phyloP scores from a whole-genome alignment of 2,113 vertebrate genomes.

The Poeciliopsis prolifica region DNA sequence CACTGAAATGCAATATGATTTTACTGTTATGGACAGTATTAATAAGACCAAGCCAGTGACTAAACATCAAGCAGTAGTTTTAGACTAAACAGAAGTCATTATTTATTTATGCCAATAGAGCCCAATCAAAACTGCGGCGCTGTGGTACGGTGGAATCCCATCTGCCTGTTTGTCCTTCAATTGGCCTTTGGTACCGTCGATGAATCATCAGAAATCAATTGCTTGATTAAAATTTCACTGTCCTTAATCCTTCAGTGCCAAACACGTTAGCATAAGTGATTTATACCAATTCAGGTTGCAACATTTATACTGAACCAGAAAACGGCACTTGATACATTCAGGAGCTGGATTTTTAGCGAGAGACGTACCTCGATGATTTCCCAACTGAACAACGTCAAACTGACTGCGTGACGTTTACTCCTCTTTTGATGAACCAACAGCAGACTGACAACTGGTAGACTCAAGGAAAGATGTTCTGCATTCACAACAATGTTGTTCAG shows the following conservation, averaged over 20 bases:
- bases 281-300: constrained; percentile 19
- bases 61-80: constrained; percentile 3
- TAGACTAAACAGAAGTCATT: not conserved
- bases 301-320: not conserved
- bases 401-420: not conserved
- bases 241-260: constrained; percentile 27
- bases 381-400: not conserved
- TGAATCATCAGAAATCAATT: constrained; percentile 23
- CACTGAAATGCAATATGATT: not conserved
- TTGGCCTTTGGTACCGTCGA: constrained; percentile 20
- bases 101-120: not conserved
- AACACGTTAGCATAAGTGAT: constrained; percentile 40
- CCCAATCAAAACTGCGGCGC: not conserved
- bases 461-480: not conserved
- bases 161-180: constrained; percentile 20
- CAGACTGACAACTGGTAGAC: not conserved
- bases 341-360: not conserved
- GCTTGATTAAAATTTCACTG: constrained; percentile 26
- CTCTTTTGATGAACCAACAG: not conserved
- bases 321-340: not conserved
- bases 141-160: not conserved
- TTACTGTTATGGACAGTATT: not conserved
- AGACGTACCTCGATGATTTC: not conserved
- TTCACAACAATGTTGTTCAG: no score
- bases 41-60: not conserved